Evolutionary conservation across 1,140 invertebrate species (phyloP).

Genomic region (Conopomorpha cramerella): DNA sequence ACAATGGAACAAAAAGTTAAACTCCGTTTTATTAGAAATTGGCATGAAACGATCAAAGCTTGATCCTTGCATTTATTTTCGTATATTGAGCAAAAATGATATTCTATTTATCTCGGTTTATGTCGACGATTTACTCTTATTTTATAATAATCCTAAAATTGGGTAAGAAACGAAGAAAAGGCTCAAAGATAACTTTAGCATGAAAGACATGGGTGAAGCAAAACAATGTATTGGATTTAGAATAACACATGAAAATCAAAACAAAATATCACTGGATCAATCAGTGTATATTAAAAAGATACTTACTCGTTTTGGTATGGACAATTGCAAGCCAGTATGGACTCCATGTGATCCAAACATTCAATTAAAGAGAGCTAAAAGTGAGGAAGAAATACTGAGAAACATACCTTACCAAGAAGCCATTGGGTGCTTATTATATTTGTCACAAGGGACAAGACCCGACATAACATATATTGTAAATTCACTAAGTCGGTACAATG

Average conservation of each 20-base stretch:
- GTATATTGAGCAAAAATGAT: background rate
- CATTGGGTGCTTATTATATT: too few species aligned
- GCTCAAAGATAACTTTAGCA: constrained; percentile 9
- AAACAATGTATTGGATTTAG: background rate
- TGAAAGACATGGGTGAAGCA: background rate
- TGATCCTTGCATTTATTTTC: too few species aligned
- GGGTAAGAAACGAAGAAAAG: background rate
- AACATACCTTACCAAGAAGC: background rate
- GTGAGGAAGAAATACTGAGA: background rate
- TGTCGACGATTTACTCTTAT: background rate
- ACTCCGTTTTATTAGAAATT: too few species aligned
- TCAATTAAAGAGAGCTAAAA: background rate
- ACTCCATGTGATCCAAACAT: background rate
- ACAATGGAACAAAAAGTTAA: too few species aligned
- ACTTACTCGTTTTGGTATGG: background rate
- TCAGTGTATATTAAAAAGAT: constrained; percentile 1
- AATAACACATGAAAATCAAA: constrained; percentile 1
- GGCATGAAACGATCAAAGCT: too few species aligned
- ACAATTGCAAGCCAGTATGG: background rate
- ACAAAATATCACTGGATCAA: background rate
- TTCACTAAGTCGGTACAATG: background rate
- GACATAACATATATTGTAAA: background rate
- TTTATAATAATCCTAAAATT: too few species aligned
- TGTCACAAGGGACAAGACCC: too few species aligned
- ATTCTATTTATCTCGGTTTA: background rate